These are phyloP conservation scores for Drosophila rhopaloa DNA, from an alignment of 1,140 invertebrate genomes.

Conservation along the genomic window DNA sequence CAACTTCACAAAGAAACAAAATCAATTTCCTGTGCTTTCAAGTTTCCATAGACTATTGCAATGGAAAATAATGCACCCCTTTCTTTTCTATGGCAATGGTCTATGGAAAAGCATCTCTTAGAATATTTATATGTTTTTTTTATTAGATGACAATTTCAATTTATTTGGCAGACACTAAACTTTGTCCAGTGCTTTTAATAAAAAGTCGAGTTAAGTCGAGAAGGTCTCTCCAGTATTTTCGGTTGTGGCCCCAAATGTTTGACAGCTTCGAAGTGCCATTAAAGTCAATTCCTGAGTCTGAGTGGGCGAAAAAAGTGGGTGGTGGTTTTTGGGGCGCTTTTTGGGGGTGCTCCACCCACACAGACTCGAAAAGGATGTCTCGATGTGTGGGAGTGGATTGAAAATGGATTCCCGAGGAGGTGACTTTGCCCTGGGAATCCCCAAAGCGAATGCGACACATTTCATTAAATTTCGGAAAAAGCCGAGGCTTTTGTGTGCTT, in stretches of 20 bases:
- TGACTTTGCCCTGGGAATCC: slow-evolving; percentile 1
- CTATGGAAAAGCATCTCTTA: not conserved
- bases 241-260: slow-evolving; percentile 18
- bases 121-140: slow-evolving; percentile 1
- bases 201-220: slow-evolving; percentile 3
- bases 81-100: too few species aligned
- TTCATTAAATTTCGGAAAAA: slow-evolving; percentile 32
- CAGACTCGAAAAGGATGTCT: not conserved
- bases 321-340: not conserved
- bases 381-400: slow-evolving; percentile 1
- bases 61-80: not conserved
- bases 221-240: slow-evolving; percentile 1
- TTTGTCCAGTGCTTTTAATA: slow-evolving; percentile 15
- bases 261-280: slow-evolving; percentile 56
- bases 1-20: too few species aligned
- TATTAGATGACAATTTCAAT: slow-evolving; percentile 1
- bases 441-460: slow-evolving; percentile 13
- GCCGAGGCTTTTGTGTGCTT: not conserved
- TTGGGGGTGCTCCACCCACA: not conserved
- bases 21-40: not conserved
- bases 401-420: slow-evolving; percentile 3
- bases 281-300: slow-evolving; percentile 35
- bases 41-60: not conserved
- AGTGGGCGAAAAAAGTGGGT: not conserved
- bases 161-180: slow-evolving; percentile 6